Percentiles rank a stretch among this genome's conserved stretches.
Evolutionary conservation across 2,113 vertebrate species (phyloP).

Genomic region (Fukomys damarensis): DNA sequence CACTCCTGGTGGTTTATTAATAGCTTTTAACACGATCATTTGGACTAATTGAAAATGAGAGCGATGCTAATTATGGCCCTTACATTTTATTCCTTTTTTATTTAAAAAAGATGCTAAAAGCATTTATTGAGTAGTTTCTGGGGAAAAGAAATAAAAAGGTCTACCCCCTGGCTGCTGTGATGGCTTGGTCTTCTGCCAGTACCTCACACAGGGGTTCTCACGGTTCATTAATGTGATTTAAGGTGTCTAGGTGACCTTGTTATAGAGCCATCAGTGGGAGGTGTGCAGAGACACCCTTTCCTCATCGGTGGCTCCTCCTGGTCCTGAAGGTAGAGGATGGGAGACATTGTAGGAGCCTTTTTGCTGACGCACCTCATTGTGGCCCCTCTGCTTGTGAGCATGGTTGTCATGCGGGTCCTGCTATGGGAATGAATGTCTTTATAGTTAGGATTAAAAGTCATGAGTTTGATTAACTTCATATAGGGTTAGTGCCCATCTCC

Average conservation of each 20-base stretch:
- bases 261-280: slow-evolving; percentile 43
- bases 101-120: slow-evolving; percentile 68
- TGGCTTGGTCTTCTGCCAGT: slow-evolving; percentile 58
- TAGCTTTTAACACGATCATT: slow-evolving; percentile 84
- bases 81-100: slow-evolving; percentile 71
- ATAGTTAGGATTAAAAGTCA: not conserved
- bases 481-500: not conserved
- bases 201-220: not conserved
- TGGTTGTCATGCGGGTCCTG: not conserved
- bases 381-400: not conserved
- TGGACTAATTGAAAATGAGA: slow-evolving; percentile 82
- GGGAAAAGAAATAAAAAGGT: slow-evolving; percentile 73
- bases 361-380: not conserved
- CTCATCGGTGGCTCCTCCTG: not conserved
- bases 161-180: slow-evolving; percentile 49
- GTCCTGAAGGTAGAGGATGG: not conserved
- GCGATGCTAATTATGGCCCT: slow-evolving; percentile 75
- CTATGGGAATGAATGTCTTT: not conserved
- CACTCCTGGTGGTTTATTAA: slow-evolving; percentile 83
- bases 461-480: not conserved
- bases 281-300: not conserved
- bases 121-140: slow-evolving; percentile 75
- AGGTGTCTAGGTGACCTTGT: slow-evolving; percentile 47
- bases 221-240: slow-evolving; percentile 72
- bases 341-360: not conserved